These are phyloP conservation scores for Agrochola macilenta DNA, from an alignment of 2,888 invertebrate species.

Conservation along the genomic window DNA sequence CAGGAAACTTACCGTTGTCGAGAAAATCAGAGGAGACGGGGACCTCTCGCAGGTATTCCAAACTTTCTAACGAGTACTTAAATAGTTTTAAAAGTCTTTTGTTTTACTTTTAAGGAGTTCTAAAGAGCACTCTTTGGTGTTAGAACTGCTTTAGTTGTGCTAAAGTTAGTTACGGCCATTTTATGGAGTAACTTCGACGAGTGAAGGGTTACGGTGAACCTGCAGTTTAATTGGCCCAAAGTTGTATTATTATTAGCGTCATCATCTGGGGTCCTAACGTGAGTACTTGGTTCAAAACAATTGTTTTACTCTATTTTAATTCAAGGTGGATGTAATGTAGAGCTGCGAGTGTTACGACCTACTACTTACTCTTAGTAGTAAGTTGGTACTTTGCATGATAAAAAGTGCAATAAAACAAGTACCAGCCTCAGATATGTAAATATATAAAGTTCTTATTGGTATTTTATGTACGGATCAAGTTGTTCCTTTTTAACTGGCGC, in stretches of 20 bases:
- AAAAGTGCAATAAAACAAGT: slow-evolving; percentile 26
- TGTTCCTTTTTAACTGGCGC: slow-evolving; percentile 29
- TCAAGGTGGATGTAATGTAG: slow-evolving; percentile 21
- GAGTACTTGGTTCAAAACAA: slow-evolving; percentile 22
- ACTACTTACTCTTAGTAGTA: slow-evolving; percentile 3
- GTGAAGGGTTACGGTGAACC: slow-evolving; percentile 26
- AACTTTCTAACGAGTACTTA: slow-evolving; percentile 75
- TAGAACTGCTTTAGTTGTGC: slow-evolving; percentile 32
- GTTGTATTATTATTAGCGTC: slow-evolving; percentile 17
- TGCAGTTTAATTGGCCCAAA: slow-evolving; percentile 21
- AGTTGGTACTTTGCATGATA: neutral
- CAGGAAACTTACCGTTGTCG: slow-evolving; percentile 89
- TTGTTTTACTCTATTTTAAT: slow-evolving; percentile 15
- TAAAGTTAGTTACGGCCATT: slow-evolving; percentile 47
- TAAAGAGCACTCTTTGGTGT: slow-evolving; percentile 33
- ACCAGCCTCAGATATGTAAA: slow-evolving; percentile 2
- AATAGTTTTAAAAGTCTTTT: slow-evolving; percentile 58
- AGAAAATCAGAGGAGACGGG: slow-evolving; percentile 92
- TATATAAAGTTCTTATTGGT: slow-evolving; percentile 38
- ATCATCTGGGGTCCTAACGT: slow-evolving; percentile 1
- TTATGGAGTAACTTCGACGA: slow-evolving; percentile 43
- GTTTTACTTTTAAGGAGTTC: slow-evolving; percentile 49
- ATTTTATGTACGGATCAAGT: neutral
- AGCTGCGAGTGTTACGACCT: neutral
- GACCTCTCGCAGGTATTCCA: slow-evolving; percentile 92